Evolutionary conservation across 2,113 vertebrate genomes (phyloP).

Genomic region (Sylvicapra grimmia): DNA sequence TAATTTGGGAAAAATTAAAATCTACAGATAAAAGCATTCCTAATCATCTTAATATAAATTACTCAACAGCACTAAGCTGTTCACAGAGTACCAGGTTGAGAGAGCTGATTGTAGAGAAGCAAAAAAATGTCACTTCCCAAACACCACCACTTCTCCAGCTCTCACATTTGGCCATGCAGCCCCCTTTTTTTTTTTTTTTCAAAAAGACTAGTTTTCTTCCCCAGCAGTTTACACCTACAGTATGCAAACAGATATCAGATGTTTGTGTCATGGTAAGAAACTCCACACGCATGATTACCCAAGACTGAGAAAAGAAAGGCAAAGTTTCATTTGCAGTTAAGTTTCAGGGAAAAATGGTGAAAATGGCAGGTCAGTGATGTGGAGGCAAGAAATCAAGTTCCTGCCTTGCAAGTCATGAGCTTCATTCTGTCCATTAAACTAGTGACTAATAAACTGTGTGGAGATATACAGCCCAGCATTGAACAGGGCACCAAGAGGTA

Average conservation of each 20-base stretch:
- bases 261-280: slow-evolving; percentile 45
- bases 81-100: neutral
- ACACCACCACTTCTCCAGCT: slow-evolving; percentile 45
- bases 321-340: neutral
- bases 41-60: slow-evolving; percentile 11
- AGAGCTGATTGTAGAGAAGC: slow-evolving; percentile 12
- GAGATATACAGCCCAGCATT: accelerated
- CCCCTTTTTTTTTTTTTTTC: neutral
- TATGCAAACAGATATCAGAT: slow-evolving; percentile 69
- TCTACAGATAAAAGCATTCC: slow-evolving; percentile 22
- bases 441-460: neutral
- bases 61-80: neutral
- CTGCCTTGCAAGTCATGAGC: neutral
- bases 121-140: slow-evolving; percentile 35
- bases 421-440: neutral
- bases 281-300: slow-evolving; percentile 33
- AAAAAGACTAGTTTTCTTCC: neutral
- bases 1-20: slow-evolving; percentile 4
- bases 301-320: slow-evolving; percentile 11
- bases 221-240: slow-evolving; percentile 48
- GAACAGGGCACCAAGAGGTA: neutral
- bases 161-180: slow-evolving; percentile 41
- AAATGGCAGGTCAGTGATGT: accelerated
- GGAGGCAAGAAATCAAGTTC: neutral
- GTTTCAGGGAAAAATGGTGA: neutral